Base-by-base conservation (phyloP, 2,888 invertebrate species). In the Pinctada fucata region DNA sequence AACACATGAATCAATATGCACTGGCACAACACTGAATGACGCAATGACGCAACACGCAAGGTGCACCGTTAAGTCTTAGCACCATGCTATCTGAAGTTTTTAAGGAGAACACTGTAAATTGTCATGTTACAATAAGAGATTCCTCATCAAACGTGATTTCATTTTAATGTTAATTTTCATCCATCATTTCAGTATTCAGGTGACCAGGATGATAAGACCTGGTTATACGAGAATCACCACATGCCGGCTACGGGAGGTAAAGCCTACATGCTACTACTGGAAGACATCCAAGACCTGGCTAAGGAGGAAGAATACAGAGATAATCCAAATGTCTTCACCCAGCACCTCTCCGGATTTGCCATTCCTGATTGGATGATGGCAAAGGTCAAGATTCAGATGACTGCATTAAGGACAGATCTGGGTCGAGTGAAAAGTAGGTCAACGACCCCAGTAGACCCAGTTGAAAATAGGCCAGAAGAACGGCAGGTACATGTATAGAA, bases 191-290 rank as follows among this genome's bases (percentile, higher is more conserved):
- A 93, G 90, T 96, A 96, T 92, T 95, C 95, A 47, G 96, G 96
- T 3, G 96, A 96, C 89, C 95, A 95, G 74, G 95, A 95, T 82
- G 96, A 96, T 90, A 96, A 96, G 89, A 95, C 96, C 88, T 96
- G 96, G 96, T 94, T 96, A 73, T 95, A 95, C 67, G 95, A 95
- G 82, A 95, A 96, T 87, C 95, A 95, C 88, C 93, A 96, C 81
- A 96, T 96, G 93, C 96, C 96, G 80, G 95, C 96, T 52, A 95
- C 95, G 76, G 96, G 96, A 0, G 96, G 96, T 3, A 95, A 95
- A 92, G 96, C 96, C 1, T 96, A 96, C 88, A 94, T 96, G 83
- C 94, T 96, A 94, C 94, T 96, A 31, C 93, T 96, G 79, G 95
- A 96, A 88, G 96, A 96, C 88, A 95, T 96, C 70, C 94, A 95